Evolutionary conservation across 2,888 invertebrate genomes (phyloP).

Genomic region (Melanostoma scalare): DNA sequence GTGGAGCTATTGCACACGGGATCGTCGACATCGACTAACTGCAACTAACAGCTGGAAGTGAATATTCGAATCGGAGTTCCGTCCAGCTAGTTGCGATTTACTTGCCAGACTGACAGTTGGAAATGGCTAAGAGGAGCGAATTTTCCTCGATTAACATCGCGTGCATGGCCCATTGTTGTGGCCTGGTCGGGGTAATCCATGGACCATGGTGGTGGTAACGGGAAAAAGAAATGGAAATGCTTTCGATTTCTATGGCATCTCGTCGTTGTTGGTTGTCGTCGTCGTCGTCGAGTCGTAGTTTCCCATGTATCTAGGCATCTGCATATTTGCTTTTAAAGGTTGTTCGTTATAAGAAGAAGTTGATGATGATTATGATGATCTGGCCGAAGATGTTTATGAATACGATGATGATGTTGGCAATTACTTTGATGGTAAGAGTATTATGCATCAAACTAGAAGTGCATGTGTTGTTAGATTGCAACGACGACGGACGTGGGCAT

Average conservation of each 20-base stretch:
- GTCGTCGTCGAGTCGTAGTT: not conserved
- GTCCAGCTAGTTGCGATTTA: slow-evolving; percentile 71
- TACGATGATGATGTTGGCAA: slow-evolving; percentile 14
- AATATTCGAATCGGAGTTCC: slow-evolving; percentile 62
- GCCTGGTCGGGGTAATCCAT: slow-evolving; percentile 48
- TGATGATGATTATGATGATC: slow-evolving; percentile 3
- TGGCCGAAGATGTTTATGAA: slow-evolving; percentile 29
- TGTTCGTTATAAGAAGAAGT: slow-evolving; percentile 46
- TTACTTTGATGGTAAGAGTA: slow-evolving; percentile 54
- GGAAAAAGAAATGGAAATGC: slow-evolving; percentile 71
- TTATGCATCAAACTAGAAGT: slow-evolving; percentile 70
- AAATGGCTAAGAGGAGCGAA: slow-evolving; percentile 63
- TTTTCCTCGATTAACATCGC: slow-evolving; percentile 56
- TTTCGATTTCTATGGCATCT: slow-evolving; percentile 73
- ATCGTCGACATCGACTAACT: slow-evolving; percentile 65
- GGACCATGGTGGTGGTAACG: slow-evolving; percentile 64
- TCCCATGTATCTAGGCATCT: slow-evolving; percentile 21
- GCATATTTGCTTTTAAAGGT: slow-evolving; percentile 62
- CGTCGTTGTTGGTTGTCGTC: slow-evolving; percentile 1
- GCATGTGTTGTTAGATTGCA: slow-evolving; percentile 45
- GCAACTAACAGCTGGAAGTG: slow-evolving; percentile 67
- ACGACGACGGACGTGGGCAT: slow-evolving; percentile 27
- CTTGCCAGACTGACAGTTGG: slow-evolving; percentile 65
- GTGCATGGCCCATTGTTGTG: slow-evolving; percentile 44
- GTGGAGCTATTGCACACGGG: slow-evolving; percentile 52